These are phyloP conservation scores for Homarus gammarus DNA, from an alignment of 2,888 invertebrate genomes.

Conservation along the genomic window DNA sequence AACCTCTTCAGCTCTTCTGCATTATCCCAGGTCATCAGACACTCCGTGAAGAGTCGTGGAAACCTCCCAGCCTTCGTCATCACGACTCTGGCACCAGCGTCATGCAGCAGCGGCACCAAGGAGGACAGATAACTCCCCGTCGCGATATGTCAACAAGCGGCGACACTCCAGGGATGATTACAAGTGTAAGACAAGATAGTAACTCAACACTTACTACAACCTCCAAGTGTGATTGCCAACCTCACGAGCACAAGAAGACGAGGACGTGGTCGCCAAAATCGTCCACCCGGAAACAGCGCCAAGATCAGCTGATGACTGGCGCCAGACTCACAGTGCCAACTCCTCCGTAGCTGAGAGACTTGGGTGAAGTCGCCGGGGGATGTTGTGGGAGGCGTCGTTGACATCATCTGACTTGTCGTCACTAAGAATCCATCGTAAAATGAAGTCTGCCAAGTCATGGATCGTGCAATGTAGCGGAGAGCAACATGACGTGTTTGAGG, in stretches of 20 bases:
- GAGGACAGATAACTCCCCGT: background rate
- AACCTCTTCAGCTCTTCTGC: background rate
- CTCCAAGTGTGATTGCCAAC: background rate
- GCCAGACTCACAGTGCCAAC: background rate
- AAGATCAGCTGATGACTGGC: background rate
- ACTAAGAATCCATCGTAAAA: too few relatives aligned
- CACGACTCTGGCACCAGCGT: background rate
- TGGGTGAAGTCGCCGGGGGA: background rate
- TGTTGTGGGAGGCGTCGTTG: background rate
- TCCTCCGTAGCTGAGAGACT: background rate
- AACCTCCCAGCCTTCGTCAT: background rate
- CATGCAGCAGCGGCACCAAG: background rate
- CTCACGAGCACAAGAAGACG: background rate
- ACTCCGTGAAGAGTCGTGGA: background rate
- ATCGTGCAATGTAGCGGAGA: too few relatives aligned
- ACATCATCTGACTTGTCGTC: background rate
- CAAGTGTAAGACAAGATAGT: background rate
- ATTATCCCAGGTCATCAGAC: background rate
- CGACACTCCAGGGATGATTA: background rate
- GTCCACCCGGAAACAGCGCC: background rate
- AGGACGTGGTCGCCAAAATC: background rate
- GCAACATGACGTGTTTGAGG: too few relatives aligned
- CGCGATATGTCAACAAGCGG: slow-evolving; percentile 8
- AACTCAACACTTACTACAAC: background rate
- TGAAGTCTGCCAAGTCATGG: background rate